phyloP scores from a whole-genome alignment of 2,797 vertebrate species.

The Hydrophis major region DNA sequence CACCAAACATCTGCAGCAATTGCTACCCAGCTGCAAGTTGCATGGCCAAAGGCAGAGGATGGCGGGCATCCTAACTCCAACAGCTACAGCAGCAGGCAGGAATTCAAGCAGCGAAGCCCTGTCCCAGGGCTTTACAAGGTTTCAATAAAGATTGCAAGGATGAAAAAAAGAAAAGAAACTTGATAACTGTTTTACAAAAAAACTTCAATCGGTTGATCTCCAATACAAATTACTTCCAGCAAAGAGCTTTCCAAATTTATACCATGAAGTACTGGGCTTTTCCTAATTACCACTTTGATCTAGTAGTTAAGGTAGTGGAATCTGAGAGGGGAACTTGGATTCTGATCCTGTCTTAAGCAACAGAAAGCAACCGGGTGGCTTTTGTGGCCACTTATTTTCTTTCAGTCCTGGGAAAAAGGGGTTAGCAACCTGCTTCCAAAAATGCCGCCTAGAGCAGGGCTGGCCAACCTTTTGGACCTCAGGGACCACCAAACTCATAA shows the following conservation, averaged over 20 bases:
- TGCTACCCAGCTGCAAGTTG: not conserved
- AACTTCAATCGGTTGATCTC: not conserved
- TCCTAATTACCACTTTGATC: not conserved
- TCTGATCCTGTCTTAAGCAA: not conserved
- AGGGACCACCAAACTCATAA: too few species aligned
- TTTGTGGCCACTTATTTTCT: not conserved
- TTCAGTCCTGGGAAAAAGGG: not conserved
- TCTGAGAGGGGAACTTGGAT: too few species aligned
- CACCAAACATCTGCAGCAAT: not conserved
- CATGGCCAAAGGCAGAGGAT: not conserved
- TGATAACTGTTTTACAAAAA: not conserved
- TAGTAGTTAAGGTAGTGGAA: not conserved
- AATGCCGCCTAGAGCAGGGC: too few species aligned
- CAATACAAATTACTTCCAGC: constrained; percentile 10
- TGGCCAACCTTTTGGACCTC: too few species aligned
- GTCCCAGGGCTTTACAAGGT: not conserved
- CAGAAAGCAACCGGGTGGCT: not conserved
- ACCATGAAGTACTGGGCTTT: not conserved
- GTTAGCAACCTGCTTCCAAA: not conserved
- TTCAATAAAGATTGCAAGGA: not conserved
- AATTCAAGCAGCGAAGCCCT: not conserved
- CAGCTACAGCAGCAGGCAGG: not conserved
- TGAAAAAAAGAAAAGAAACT: not conserved
- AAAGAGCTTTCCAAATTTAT: not conserved
- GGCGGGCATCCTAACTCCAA: not conserved